phyloP scores from a whole-genome alignment of 2,888 invertebrate species.

The Cynaeus angustus region DNA sequence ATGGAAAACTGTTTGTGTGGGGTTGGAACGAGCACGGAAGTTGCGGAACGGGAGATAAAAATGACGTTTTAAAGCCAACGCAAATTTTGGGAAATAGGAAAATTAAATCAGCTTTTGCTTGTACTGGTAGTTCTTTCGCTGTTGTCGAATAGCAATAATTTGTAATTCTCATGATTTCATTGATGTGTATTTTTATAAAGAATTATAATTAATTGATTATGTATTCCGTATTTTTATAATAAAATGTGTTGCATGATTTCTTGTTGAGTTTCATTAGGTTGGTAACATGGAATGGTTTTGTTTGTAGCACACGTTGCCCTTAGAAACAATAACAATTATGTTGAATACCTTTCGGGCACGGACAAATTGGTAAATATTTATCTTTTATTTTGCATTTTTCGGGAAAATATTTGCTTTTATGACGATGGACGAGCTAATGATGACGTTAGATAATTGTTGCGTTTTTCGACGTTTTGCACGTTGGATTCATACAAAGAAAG shows the following conservation, averaged over 20 bases:
- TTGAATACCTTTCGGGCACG: slow-evolving; percentile 64
- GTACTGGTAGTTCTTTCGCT: slow-evolving; percentile 74
- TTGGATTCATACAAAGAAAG: background rate
- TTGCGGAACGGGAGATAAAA: slow-evolving; percentile 80
- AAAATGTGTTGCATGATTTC: slow-evolving; percentile 64
- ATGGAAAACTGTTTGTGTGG: slow-evolving; percentile 83
- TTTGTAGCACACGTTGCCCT: slow-evolving; percentile 53
- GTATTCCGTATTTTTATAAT: slow-evolving; percentile 71
- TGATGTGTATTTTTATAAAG: slow-evolving; percentile 68
- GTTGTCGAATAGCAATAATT: slow-evolving; percentile 68
- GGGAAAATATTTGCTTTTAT: slow-evolving; percentile 3
- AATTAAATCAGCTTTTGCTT: slow-evolving; percentile 70
- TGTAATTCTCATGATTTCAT: slow-evolving; percentile 53
- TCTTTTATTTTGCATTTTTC: slow-evolving; percentile 35
- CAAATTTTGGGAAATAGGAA: slow-evolving; percentile 67
- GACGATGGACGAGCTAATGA: background rate
- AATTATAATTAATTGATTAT: slow-evolving; percentile 61
- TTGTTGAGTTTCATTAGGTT: slow-evolving; percentile 13
- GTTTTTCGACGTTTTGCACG: background rate
- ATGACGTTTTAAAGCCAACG: slow-evolving; percentile 71
- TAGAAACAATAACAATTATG: slow-evolving; percentile 54
- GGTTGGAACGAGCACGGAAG: slow-evolving; percentile 95
- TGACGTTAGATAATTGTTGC: slow-evolving; percentile 16
- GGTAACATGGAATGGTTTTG: slow-evolving; percentile 50
- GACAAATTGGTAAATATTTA: slow-evolving; percentile 65